Base-by-base conservation (phyloP, 2,888 invertebrate genomes). In the Apamea epomidion region DNA sequence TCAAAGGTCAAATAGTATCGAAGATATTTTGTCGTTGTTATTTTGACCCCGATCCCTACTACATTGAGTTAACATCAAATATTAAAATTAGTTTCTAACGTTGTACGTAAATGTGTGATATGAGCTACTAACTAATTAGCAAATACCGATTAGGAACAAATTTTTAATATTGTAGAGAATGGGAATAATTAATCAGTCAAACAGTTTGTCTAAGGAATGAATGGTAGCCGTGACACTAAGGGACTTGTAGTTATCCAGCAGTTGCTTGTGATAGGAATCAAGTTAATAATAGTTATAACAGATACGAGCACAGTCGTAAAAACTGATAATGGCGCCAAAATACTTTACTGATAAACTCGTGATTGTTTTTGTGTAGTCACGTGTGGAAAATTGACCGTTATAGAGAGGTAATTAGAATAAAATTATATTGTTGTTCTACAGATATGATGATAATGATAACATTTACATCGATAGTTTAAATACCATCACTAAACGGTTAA, bases 401-500 rank as follows among this genome's bases (percentile, higher is more conserved):
- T 25, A 74, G 25, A 25, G 45, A 60, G n/a, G n/a, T 71, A 29
- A 67, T 70, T 65, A 18, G 18, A 64, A 82, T 67, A 48, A 8
- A 25, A 54, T 54, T 37, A 51, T 51, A 51, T 42, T 29, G 14
- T 32, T 54, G 1, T 54, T 64, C n/a, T n/a, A n/a, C n/a, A 60
- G 14, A 25, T 48, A n/a, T n/a, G 25, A 8, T 37, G 4, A 42
- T n/a, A 58, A 29, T 8, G 0, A 58, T n/a, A 16, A 6, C 3
- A 21, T 51, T 75, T 74, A 58, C 21, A 64, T 51, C 68, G 82
- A 86, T 75, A 76, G 1, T 21, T 67, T 2, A 25, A 29, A 54
- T 21, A 51, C 67, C 91, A 80, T 85, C 92, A 81, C 93, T 92
- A 91, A 54, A 82, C 75, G 75, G 84, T 91, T 91, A 90, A 87